Base-by-base conservation (phyloP, 2,797 vertebrate species). In the Pseudochaenichthys georgianus region DNA sequence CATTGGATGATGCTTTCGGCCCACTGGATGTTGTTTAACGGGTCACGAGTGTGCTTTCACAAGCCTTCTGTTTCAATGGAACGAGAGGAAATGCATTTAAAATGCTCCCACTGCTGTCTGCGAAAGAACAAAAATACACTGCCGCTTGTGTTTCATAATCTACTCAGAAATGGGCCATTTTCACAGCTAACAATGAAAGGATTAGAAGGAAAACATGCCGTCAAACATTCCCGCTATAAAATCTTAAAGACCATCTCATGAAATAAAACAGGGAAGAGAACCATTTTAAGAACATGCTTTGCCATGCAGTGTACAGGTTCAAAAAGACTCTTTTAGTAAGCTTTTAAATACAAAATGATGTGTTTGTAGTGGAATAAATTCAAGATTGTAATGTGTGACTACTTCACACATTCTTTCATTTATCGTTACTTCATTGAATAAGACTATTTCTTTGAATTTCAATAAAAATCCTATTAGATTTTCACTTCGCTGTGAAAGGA, bases 101-200 rank as follows among this genome's bases (percentile, higher is more conserved):
- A 77, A 81, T 54, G 69, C 63, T 78, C 64, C 61, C 68, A 70
- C 62, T 52, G 61, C 60, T 55, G 81, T 78, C 81, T 87, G 77
- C 48, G 23, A 64, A 66, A 66, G 73, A 75, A 74, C 82, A 78
- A 77, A 89, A 87, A 89, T 78, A 90, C 61, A 76, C 74, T 16
- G 45, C 77, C 11, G 76, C 78, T 54, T 68, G 64, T 77, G 82
- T 87, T 89, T 91, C 81, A 51, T 86, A 85, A 89, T 78, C 48
- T 66, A 45, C 70, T 79, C 43, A 28, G 75, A 87, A 91, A 81
- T 79, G 62, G 77, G 74, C 53, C 79, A 73, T 75, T 82, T 85
- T 73, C 73, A 64, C 61, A 8, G 59, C 66, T 38, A 70, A 89
- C 89, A 90, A 89, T 85, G 73, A 52, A 38, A 15, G 79, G 88